phyloP scores from a whole-genome alignment of 1,140 invertebrate species.

The Drosophila parabipectinata region DNA sequence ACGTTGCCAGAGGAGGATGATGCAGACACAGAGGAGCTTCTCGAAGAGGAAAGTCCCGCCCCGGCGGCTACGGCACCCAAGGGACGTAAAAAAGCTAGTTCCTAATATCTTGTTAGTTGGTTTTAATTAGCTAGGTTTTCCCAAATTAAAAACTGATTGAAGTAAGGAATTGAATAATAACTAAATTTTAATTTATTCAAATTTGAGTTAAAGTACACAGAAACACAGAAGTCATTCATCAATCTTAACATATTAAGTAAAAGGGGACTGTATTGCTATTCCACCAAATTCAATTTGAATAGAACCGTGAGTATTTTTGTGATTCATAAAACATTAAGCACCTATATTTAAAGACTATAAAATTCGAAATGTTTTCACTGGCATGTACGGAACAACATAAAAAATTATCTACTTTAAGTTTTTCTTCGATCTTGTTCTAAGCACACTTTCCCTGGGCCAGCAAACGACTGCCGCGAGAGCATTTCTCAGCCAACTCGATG shows the following conservation, averaged over 20 bases:
- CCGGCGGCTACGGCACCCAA: constrained; percentile 2
- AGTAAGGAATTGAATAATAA: not conserved
- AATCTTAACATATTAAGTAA: not conserved
- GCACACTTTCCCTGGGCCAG: constrained; percentile 43
- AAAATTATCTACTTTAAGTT: not conserved
- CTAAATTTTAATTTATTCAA: not conserved
- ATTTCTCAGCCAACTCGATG: constrained; percentile 66
- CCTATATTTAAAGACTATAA: constrained; percentile 4
- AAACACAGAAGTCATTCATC: not conserved
- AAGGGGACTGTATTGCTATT: not conserved
- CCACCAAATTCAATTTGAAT: not conserved
- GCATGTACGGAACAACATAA: not conserved
- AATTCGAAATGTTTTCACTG: constrained; percentile 2
- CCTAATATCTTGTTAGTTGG: not conserved
- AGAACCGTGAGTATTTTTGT: constrained; percentile 3
- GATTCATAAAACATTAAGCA: not conserved
- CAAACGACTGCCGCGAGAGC: constrained; percentile 65
- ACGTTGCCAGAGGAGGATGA: constrained; percentile 75
- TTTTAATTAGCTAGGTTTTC: not conserved
- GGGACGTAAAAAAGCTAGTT: constrained; percentile 33
- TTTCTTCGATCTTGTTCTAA: not conserved
- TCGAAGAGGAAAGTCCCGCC: constrained; percentile 28
- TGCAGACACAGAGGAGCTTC: constrained; percentile 47
- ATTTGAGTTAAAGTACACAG: not conserved
- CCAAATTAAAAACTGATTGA: not conserved